Evolutionary conservation across 2,113 vertebrate genomes (phyloP), one percentile per base, ranked within the genome.

Genomic region (Peromyscus leucopus): DNA sequence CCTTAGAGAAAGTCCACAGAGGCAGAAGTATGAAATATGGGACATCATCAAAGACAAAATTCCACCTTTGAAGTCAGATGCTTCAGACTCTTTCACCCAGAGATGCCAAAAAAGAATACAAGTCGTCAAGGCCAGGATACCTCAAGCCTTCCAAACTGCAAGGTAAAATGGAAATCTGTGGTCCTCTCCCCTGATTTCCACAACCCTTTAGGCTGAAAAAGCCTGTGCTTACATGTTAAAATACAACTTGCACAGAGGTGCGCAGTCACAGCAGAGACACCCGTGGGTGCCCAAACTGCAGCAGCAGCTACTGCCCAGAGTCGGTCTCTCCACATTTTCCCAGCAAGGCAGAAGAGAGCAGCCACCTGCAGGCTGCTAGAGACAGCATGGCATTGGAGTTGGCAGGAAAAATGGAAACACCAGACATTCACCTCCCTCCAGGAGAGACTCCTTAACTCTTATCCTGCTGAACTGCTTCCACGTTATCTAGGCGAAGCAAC

Each of bases 201-300:
- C 48, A 95, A 46, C 63, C 26, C 71, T 80, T 93, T 94, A 80
- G 65, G 36, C 89, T 96, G 63, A 78, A 95, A 42, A 94, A 90
- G 17, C 59, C 63, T 92, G 36, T 63, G 67, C 28, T 84, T 94
- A 76, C 57, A 82, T 12, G 51, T 95, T 96, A 42, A 90, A 91
- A 94, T 89, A 95, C 89, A 96, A 92, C 92, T 16, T 82, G 76
- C 65, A 36, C 36, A 33, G 48, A 80, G 93, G 46, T 72, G 93
- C 61, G 11, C 71, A 90, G 51, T 93, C 33, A 69, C 63, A 76
- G 51, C 0, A 88, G 91, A 96, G 87, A 97, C 94, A 87, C 90
- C 94, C 96, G 91, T 95, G 94, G 96, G 79, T 97, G 96, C 92
- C 87, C 89, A 94, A 95, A 96, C 83, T 65, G 65, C 87, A 46